Base-by-base conservation (phyloP, 2,888 invertebrate species). In the Spodoptera exigua region DNA sequence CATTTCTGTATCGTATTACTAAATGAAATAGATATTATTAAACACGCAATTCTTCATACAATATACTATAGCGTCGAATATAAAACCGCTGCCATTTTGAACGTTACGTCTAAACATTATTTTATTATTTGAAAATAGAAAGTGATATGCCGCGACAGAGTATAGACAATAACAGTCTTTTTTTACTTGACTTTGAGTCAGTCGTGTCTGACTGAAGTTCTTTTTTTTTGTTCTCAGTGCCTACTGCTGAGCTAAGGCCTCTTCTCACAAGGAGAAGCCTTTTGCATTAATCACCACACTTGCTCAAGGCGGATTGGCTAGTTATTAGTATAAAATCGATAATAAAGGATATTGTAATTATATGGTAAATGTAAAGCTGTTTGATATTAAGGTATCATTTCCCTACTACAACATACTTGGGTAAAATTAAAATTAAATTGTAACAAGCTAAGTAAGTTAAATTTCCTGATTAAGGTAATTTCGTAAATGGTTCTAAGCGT, bases 51-150 rank as follows among this genome's bases (percentile, higher is more conserved):
- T 44, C 53, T 63, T 61, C 62, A 71, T 59, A 61, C 40, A 59
- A 67, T 68, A 63, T 69, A 70, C 61, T 65, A 18, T n/a, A 73
- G 73, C 45, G 78, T 54, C 60, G 39, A 70, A 74, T 67, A 70
- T 66, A 48, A 65, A 70, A 80, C 79, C 79, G 46, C 83, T 72
- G 35, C 47, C 45, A 16, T 55, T 65, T 9, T 5, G 63, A 64
- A 55, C 52, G n/a, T 53, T 56, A 56, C 48, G 21, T 63, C 57
- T 52, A 55, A 78, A 35, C 13, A 16, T 27, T n/a, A 27, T 51
- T 68, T 40, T 43, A 21, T 12, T 3, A 46, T 65, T 46, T 53
- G 27, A 70, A 27, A 78, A 72, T 65, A 52, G 68, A 63, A 58
- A 67, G 66, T 56, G 39, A 5, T 32, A 48, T 54, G 37, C 10